Percentiles rank a stretch among this genome's conserved stretches.
Conservation (phyloP, 2,888 invertebrate genomes). For the Stenchaetothrips biformis region DNA sequence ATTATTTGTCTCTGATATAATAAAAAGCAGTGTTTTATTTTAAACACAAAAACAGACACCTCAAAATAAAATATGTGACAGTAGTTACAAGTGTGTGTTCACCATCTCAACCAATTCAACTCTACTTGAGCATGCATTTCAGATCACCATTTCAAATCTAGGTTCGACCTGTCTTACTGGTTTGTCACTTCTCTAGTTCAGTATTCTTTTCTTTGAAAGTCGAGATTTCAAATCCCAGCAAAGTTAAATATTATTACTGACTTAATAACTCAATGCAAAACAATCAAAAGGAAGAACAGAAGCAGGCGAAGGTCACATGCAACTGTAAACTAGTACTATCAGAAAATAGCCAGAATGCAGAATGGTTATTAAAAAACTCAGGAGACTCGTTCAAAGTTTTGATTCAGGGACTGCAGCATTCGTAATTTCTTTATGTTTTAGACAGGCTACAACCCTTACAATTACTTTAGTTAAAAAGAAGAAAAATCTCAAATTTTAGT, state of each 20-base stretch:
- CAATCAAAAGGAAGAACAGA: too few species aligned
- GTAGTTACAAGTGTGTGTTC: constrained; percentile 24
- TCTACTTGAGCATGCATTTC: constrained; percentile 10
- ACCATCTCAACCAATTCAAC: constrained; percentile 21
- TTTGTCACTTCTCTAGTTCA: neutral
- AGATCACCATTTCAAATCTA: neutral
- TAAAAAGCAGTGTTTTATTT: neutral
- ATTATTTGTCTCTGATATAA: neutral
- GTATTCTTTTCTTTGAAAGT: neutral
- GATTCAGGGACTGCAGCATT: neutral
- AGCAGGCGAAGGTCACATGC: too few species aligned
- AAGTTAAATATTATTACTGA: neutral
- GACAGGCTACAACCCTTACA: too few species aligned
- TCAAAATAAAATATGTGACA: constrained; percentile 6
- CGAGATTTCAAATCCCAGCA: neutral
- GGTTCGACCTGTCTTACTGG: neutral
- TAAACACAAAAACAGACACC: neutral
- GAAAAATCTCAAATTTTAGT: too few species aligned
- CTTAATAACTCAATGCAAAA: neutral
- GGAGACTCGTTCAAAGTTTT: neutral
- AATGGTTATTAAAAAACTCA: neutral
- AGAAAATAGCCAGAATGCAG: neutral
- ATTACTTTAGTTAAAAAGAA: too few species aligned
- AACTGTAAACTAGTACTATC: neutral
- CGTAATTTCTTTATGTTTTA: too few species aligned